Percentiles rank a stretch among this genome's conserved stretches.
Conservation (phyloP, 2,888 invertebrate species). For the Synergus japonicus region DNA sequence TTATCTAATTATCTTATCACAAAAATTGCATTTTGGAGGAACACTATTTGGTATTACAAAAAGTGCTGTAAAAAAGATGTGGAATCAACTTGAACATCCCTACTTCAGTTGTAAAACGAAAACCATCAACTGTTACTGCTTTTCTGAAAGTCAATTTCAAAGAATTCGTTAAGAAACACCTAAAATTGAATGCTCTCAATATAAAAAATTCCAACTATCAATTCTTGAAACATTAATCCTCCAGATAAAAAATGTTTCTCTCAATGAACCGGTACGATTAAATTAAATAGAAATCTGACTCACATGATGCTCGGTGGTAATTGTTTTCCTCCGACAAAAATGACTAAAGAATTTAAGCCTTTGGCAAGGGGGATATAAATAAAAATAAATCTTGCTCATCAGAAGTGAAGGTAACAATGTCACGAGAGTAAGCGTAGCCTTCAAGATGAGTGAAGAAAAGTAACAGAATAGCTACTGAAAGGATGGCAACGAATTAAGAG, state of each 20-base stretch:
- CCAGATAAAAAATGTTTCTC: not conserved
- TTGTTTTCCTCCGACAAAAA: slow-evolving; percentile 12
- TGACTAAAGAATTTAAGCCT: slow-evolving; percentile 3
- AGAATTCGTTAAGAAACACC: not conserved
- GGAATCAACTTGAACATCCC: no score
- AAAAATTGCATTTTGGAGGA: no score
- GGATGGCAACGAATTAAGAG: slow-evolving; percentile 42
- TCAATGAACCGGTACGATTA: not conserved
- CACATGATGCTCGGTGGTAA: not conserved
- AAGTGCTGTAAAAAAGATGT: no score
- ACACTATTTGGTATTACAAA: no score
- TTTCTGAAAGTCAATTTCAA: no score
- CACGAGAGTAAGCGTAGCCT: slow-evolving; percentile 23
- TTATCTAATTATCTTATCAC: not conserved
- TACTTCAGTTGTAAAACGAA: no score
- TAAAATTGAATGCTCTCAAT: not conserved
- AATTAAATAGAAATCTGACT: not conserved
- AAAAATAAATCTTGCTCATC: slow-evolving; percentile 33
- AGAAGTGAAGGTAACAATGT: slow-evolving; percentile 26
- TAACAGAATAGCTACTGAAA: slow-evolving; percentile 50
- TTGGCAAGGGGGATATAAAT: not conserved
- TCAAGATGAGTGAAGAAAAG: slow-evolving; percentile 44
- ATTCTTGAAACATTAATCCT: not conserved
- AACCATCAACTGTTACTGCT: no score
- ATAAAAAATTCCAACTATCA: not conserved